Evolutionary conservation across 2,113 vertebrate species (phyloP), one percentile per base, ranked within the genome.

Genomic region (Elaphurus davidianus): DNA sequence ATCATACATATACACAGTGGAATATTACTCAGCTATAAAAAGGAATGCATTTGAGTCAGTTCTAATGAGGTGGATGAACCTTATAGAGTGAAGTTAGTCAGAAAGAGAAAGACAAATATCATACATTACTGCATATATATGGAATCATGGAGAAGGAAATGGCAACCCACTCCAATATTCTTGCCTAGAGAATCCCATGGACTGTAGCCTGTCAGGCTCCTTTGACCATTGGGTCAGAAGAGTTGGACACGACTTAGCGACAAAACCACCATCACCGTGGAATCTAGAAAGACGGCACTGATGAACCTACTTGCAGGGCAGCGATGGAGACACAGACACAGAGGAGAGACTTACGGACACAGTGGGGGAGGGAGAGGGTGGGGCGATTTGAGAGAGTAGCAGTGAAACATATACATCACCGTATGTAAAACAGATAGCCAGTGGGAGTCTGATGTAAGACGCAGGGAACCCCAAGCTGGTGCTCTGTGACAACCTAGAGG

Each of bases 281-380:
- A 5, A 67, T 67, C 17, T 5, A 36, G 8, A 21, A 21, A 36
- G 64, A 67, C 5, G 8, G 64, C 10, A 21, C 17, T 36, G 64
- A n/a, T 21, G 64, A 36, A 21, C 33, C 64, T 21, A 36, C 17
- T 21, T 67, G 33, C 33, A 67, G 64, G 4, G 64, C 64, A 36
- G 64, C 17, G 19, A 1, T 36, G 17, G 33, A 67, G 64, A 21
- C 64, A 11, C 33, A 67, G 8, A 10, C 17, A n/a, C 0, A 21
- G 33, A 67, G 33, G 9, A 67, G 64, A 67, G 33, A 10, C 8
- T 36, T 10, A 36, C 0, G 0, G 64, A 19, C 64, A 21, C 8
- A 36, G 64, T 19, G 4, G 2, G 17, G 33, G 33, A 67, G 36
- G 17, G 64, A 67, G 33, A 36, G 4, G 8, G 16, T 36, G 64